Evolutionary conservation across 2,113 vertebrate species (phyloP).

Genomic region (Chionomys nivalis): DNA sequence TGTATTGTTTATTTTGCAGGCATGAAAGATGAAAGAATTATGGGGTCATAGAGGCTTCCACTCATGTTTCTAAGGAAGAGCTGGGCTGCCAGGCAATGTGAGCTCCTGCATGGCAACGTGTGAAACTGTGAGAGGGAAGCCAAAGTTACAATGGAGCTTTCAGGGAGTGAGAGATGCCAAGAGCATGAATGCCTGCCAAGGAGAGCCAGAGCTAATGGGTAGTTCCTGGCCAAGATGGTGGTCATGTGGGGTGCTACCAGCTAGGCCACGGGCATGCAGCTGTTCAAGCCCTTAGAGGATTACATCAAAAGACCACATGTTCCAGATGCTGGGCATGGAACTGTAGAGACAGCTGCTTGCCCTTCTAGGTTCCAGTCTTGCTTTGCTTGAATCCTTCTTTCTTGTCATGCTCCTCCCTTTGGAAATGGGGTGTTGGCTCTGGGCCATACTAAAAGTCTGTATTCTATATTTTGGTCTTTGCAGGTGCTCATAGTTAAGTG

Average conservation of each 20-base stretch:
- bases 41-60: not conserved
- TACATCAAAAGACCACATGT: not conserved
- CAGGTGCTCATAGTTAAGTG: not conserved
- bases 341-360: not conserved
- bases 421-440: too few relatives aligned
- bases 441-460: not conserved
- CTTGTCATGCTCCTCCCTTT: not conserved
- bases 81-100: not conserved
- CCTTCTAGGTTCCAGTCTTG: not conserved
- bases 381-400: not conserved
- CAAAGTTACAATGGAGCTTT: not conserved
- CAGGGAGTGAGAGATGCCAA: not conserved
- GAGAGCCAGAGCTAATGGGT: not conserved
- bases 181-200: not conserved
- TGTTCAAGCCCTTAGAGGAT: not conserved
- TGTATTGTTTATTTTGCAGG: not conserved
- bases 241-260: not conserved
- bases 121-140: not conserved
- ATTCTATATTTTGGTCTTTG: not conserved
- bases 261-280: not conserved
- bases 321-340: not conserved
- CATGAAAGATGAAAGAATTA: not conserved
- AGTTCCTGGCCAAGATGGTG: not conserved
- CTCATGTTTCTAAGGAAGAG: not conserved
- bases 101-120: not conserved